Conservation (phyloP, 2,113 vertebrate genomes). For the Heptranchias perlo region DNA sequence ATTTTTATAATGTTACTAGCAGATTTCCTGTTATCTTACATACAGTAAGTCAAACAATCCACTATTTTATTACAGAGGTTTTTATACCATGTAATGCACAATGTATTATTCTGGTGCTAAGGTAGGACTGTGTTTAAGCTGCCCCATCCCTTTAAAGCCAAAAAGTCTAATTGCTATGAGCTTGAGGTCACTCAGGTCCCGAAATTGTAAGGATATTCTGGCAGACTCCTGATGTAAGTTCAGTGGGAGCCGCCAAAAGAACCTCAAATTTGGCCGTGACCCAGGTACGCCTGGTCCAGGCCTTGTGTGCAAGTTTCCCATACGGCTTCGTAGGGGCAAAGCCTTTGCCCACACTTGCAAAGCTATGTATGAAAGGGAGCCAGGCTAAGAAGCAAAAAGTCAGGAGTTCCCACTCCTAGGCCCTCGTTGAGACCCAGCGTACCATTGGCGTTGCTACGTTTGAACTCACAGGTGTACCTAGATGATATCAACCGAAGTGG, state of each 20-base stretch:
- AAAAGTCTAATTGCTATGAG: neutral
- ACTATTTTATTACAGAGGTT: no score
- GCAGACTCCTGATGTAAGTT: neutral
- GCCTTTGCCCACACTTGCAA: neutral
- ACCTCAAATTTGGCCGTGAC: neutral
- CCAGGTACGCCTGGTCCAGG: neutral
- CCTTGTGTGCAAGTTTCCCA: neutral
- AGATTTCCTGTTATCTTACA: neutral
- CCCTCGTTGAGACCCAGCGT: neutral
- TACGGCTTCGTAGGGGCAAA: neutral
- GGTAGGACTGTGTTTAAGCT: neutral
- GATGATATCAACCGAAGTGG: neutral
- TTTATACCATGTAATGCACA: neutral
- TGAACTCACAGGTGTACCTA: neutral
- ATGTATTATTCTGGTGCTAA: neutral
- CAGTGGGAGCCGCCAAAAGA: neutral
- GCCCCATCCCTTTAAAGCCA: neutral
- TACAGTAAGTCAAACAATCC: neutral
- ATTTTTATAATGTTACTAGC: neutral
- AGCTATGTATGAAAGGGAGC: neutral
- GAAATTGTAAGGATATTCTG: neutral
- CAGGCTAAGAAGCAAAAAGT: neutral
- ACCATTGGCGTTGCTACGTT: neutral
- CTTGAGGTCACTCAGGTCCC: neutral
- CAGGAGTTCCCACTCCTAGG: neutral